A percentile compares a stretch with the other conserved stretches of the same genome.
These are phyloP conservation scores for Mesochorus sp. DNA, from an alignment of 2,888 invertebrate genomes.

Conservation along the genomic window DNA sequence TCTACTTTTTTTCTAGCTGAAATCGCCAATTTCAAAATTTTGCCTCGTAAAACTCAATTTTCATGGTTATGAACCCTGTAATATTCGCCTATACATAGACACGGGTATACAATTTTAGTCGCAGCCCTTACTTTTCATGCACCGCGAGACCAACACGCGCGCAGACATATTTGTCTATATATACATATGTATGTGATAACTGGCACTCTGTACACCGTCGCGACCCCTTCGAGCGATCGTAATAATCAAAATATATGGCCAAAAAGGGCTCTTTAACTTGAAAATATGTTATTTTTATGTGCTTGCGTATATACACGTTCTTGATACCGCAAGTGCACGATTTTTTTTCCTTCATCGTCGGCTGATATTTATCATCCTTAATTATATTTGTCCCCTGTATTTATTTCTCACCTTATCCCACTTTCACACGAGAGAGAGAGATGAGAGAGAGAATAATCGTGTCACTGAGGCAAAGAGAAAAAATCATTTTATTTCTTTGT, in stretches of 20 bases:
- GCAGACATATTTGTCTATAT: not conserved
- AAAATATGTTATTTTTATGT: conserved; percentile 46
- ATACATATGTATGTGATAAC: not conserved
- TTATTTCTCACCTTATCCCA: not conserved
- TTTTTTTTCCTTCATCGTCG: not conserved
- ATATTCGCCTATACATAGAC: not conserved
- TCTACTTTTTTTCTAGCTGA: conserved; percentile 10
- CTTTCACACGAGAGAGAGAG: too few species aligned
- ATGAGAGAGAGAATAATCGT: not conserved
- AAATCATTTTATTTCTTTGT: not conserved
- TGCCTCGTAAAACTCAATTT: conserved; percentile 28
- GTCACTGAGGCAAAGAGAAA: conserved; percentile 26
- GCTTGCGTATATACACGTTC: not conserved
- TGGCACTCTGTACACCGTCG: too few species aligned
- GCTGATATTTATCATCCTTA: conserved; percentile 18
- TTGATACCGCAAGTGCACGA: not conserved
- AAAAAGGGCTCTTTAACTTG: conserved; percentile 21
- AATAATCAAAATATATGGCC: conserved; percentile 40
- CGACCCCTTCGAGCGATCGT: conserved; percentile 15
- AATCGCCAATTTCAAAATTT: conserved; percentile 39
- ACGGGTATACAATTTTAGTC: conserved; percentile 20
- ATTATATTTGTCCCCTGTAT: not conserved
- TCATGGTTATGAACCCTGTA: conserved; percentile 15
- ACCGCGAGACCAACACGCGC: not conserved
- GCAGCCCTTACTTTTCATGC: not conserved